phyloP scores from a whole-genome alignment of 2,888 invertebrate genomes.

The Drosophila lacicola region DNA sequence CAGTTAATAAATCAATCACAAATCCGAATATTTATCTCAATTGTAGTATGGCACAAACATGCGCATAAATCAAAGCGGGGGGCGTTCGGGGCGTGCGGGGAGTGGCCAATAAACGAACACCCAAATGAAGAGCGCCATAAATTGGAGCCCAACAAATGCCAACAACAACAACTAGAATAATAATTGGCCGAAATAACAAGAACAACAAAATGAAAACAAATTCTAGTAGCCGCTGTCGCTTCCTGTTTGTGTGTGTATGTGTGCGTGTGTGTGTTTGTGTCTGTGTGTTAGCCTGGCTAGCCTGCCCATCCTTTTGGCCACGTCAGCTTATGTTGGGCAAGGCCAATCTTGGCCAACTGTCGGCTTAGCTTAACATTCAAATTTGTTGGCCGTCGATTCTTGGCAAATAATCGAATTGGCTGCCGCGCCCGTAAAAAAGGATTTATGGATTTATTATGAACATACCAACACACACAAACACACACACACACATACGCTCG shows the following conservation, averaged over 20 bases:
- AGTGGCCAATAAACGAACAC: slow-evolving; percentile 27
- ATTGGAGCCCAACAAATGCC: slow-evolving; percentile 50
- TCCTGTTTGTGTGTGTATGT: background rate
- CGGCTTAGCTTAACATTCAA: slow-evolving; percentile 66
- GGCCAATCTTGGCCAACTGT: slow-evolving; percentile 55
- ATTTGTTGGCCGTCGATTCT: slow-evolving; percentile 69
- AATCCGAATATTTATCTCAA: slow-evolving; percentile 65
- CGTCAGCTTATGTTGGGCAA: slow-evolving; percentile 52
- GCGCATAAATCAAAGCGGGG: slow-evolving; percentile 41
- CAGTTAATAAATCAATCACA: slow-evolving; percentile 73
- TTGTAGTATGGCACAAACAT: slow-evolving; percentile 40
- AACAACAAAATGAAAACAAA: slow-evolving; percentile 7
- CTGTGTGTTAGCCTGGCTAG: slow-evolving; percentile 11
- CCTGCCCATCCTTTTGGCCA: slow-evolving; percentile 40
- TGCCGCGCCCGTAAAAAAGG: slow-evolving; percentile 70
- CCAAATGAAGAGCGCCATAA: slow-evolving; percentile 57
- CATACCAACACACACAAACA: slow-evolving; percentile 20
- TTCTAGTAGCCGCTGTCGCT: slow-evolving; percentile 24
- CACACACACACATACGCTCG: slow-evolving; percentile 11
- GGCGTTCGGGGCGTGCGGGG: background rate
- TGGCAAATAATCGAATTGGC: slow-evolving; percentile 72
- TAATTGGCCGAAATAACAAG: slow-evolving; percentile 11
- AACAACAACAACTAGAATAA: slow-evolving; percentile 17
- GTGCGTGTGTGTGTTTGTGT: background rate
- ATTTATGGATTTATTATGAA: slow-evolving; percentile 78